Conservation (phyloP, 2,888 invertebrate species). For the Entomobrya proxima region DNA sequence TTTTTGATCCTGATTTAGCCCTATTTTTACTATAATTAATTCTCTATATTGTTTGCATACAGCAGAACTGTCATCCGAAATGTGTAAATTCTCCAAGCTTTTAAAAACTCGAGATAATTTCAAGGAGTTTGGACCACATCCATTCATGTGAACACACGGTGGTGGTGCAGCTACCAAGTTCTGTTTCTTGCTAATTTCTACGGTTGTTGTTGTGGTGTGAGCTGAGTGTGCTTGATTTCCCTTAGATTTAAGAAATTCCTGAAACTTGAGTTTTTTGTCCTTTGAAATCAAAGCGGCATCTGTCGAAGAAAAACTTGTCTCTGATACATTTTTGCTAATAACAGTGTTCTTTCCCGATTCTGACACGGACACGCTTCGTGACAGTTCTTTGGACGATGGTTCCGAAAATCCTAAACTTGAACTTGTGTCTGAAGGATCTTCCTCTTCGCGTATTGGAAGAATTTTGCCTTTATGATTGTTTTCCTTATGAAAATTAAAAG, state of each 20-base stretch:
- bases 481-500: no score
- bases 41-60: no score
- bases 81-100: slow-evolving; percentile 63
- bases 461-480: slow-evolving; percentile 66
- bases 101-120: slow-evolving; percentile 59
- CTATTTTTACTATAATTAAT: no score
- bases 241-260: slow-evolving; percentile 44
- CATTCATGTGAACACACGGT: slow-evolving; percentile 65
- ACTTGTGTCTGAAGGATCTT: slow-evolving; percentile 66
- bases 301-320: not conserved
- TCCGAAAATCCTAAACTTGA: slow-evolving; percentile 65
- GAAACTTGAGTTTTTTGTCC: slow-evolving; percentile 47
- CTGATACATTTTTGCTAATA: not conserved
- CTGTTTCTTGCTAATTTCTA: not conserved
- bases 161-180: slow-evolving; percentile 50
- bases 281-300: not conserved
- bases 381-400: slow-evolving; percentile 43
- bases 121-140: slow-evolving; percentile 67
- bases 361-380: slow-evolving; percentile 16
- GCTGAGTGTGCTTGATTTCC: not conserved
- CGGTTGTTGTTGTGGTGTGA: no score
- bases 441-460: slow-evolving; percentile 71
- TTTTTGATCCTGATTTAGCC: not conserved
- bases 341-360: slow-evolving; percentile 1
- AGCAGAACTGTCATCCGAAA: slow-evolving; percentile 29